A percentile compares a stretch with the other conserved stretches of the same genome.
These are phyloP conservation scores for Eupithecia insigniata DNA, from an alignment of 2,888 invertebrate species.

Conservation along the genomic window DNA sequence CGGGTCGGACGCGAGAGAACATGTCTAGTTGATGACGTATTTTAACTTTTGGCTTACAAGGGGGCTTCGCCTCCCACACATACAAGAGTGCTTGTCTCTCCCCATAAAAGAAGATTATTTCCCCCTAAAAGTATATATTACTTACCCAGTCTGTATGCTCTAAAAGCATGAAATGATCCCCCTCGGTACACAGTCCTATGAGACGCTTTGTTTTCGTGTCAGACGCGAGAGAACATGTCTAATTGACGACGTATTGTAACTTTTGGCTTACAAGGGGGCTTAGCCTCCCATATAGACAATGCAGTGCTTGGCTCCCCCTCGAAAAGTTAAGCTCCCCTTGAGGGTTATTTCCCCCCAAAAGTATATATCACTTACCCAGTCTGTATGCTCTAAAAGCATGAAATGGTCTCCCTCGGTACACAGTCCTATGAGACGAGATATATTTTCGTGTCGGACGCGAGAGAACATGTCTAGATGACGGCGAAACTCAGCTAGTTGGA, in stretches of 20 bases:
- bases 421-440: slow-evolving; percentile 91
- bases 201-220: slow-evolving; percentile 92
- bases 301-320: background rate
- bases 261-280: background rate
- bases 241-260: slow-evolving; percentile 87
- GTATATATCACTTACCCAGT: slow-evolving; percentile 88
- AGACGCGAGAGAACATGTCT: slow-evolving; percentile 92
- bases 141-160: slow-evolving; percentile 97
- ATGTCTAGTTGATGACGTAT: slow-evolving; percentile 92
- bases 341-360: too few species aligned
- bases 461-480: slow-evolving; percentile 94
- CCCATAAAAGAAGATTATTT: too few species aligned
- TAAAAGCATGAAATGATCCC: slow-evolving; percentile 94
- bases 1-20: slow-evolving; percentile 92
- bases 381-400: slow-evolving; percentile 95
- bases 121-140: too few species aligned
- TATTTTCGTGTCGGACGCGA: slow-evolving; percentile 91
- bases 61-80: background rate
- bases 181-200: slow-evolving; percentile 91
- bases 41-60: too few species aligned
- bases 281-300: background rate
- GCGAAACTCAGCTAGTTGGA: slow-evolving; percentile 91
- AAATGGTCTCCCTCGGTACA: slow-evolving; percentile 93
- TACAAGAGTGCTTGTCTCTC: too few species aligned
- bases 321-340: too few species aligned